Evolutionary conservation across 2,888 invertebrate genomes (phyloP).

Genomic region (Monopis laevigella): DNA sequence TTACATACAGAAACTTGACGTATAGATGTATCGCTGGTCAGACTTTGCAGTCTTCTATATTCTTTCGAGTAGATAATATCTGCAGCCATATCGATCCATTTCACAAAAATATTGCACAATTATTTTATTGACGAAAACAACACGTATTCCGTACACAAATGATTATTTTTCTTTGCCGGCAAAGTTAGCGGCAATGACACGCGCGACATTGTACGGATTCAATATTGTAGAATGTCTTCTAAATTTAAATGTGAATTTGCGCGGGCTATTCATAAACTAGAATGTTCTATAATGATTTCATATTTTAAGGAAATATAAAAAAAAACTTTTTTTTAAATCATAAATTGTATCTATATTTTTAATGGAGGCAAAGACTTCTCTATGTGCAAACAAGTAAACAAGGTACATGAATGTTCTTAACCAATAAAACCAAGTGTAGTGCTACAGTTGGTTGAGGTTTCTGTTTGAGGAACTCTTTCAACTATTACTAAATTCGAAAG

Average conservation of each 20-base stretch:
- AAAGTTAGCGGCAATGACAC: constrained; percentile 25
- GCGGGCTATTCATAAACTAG: constrained; percentile 10
- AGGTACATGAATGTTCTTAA: no score
- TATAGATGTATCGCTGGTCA: constrained; percentile 74
- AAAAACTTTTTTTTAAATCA: no score
- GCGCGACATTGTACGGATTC: constrained; percentile 49
- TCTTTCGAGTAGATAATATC: constrained; percentile 72
- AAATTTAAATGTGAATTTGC: constrained; percentile 31
- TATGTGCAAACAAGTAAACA: no score
- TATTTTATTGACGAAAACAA: neutral
- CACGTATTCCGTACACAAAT: neutral
- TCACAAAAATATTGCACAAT: no score
- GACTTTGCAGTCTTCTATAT: constrained; percentile 72
- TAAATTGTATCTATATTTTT: no score
- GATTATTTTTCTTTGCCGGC: neutral
- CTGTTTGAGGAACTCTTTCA: no score
- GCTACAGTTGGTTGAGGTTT: no score
- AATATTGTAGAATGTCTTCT: constrained; percentile 35
- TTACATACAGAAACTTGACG: constrained; percentile 74
- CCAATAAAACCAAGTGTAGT: no score
- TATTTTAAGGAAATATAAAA: neutral
- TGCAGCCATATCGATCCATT: constrained; percentile 22
- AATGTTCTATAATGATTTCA: constrained; percentile 29
- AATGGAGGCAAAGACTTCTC: no score
- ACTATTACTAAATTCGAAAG: no score